phyloP scores from a whole-genome alignment of 2,113 vertebrate species.

The Cryptoleucopteryx plumbea region DNA sequence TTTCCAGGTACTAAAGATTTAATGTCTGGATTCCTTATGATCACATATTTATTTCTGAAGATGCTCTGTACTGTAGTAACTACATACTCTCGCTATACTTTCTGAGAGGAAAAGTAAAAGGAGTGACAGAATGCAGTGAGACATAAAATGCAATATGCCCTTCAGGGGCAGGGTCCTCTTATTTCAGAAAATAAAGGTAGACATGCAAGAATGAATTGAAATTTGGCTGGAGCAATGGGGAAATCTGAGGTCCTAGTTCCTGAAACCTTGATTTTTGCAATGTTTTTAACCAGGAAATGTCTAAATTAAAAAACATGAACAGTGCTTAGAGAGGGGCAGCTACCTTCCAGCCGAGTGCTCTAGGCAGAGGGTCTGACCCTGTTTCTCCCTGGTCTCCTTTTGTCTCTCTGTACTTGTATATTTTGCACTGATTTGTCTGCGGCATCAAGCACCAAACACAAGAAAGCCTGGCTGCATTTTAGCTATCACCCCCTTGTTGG shows the following conservation, averaged over 20 bases:
- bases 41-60: neutral
- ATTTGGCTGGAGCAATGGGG: neutral
- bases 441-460: neutral
- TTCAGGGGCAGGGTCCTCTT: neutral
- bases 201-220: neutral
- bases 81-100: neutral
- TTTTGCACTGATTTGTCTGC: neutral
- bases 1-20: neutral
- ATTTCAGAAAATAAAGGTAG: neutral
- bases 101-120: neutral
- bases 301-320: neutral
- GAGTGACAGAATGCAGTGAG: neutral
- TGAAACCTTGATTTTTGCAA: neutral
- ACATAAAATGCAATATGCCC: neutral
- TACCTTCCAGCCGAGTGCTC: neutral
- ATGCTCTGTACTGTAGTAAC: neutral
- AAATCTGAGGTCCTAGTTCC: neutral
- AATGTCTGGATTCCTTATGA: neutral
- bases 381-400: neutral
- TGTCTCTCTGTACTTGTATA: neutral
- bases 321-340: neutral
- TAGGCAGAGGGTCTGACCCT: neutral
- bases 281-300: neutral
- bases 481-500: neutral
- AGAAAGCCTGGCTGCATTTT: neutral